Evolutionary conservation across 2,888 invertebrate species (phyloP), one percentile per base, ranked within the genome.

Genomic region (Oxyteleia sp.): DNA sequence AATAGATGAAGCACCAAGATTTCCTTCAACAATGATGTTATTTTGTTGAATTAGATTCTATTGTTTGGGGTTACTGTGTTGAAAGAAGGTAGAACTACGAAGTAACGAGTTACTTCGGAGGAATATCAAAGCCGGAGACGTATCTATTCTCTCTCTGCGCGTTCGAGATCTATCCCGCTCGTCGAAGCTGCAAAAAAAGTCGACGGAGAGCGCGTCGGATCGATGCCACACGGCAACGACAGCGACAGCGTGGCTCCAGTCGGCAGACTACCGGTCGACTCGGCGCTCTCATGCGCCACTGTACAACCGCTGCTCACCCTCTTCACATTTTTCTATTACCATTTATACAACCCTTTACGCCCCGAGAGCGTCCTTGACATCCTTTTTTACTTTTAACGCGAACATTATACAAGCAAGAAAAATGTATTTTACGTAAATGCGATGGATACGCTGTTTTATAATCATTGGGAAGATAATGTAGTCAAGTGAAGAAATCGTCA

Each of bases 211-310:
- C 84, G 82, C 83, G 69, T 83, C 80, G 82, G 88, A 90, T 89
- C 89, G 88, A 90, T 90, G 91, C 88, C 87, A 86, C 88, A 87
- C 88, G 87, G 86, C 87, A 88, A 86, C 87, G 86, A 88, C 87
- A 88, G 91, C 91, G 92, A 92, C 92, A 91, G 87, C 88, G 90
- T 89, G 92, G 91, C 92, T 92, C 91, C 92, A 90, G 90, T 82
- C 86, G 81, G 82, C 85, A 87, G 86, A 86, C 87, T 84, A 83
- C 84, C 82, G 80, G 85, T 82, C 85, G 82, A 82, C 82, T 80
- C 66, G 43, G 59, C 63, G 57, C 79, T 74, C 53, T 57, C 63
- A 10, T 78, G 63, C 55, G 61, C 82, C 43, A 75, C 51, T 29
- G 49, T 71, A 47, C 41, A 49, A 72, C 38, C 57, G 55, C 72